Conservation (phyloP, 1,140 invertebrate genomes). For the Acromyrmex heyeri region DNA sequence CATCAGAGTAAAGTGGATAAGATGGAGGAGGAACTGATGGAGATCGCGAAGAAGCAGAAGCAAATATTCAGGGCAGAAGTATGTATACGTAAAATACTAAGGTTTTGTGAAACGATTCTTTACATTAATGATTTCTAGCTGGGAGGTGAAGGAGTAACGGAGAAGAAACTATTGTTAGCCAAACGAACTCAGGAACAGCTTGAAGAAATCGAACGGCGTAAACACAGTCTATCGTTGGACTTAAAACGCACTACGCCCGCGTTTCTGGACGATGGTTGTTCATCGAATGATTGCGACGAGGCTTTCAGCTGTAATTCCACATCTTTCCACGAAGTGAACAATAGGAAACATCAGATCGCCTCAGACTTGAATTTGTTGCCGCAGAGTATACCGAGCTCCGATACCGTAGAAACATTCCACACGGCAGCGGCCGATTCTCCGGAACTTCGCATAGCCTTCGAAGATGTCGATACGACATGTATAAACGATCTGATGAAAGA, state of each 20-base stretch:
- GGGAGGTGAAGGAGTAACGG: slow-evolving; percentile 80
- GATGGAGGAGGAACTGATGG: slow-evolving; percentile 89
- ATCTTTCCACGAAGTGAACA: slow-evolving; percentile 77
- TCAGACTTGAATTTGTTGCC: slow-evolving; percentile 81
- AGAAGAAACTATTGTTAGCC: slow-evolving; percentile 85
- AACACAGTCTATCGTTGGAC: slow-evolving; percentile 84
- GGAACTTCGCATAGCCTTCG: slow-evolving; percentile 76
- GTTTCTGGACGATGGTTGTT: slow-evolving; percentile 75
- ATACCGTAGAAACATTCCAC: slow-evolving; percentile 91
- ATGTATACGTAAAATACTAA: slow-evolving; percentile 55
- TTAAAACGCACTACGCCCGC: slow-evolving; percentile 82
- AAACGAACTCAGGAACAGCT: slow-evolving; percentile 86
- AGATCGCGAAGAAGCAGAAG: slow-evolving; percentile 86
- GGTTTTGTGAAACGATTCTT: neutral
- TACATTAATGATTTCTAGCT: slow-evolving; percentile 69
- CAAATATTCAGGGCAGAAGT: slow-evolving; percentile 82
- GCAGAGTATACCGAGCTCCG: slow-evolving; percentile 82
- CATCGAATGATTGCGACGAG: slow-evolving; percentile 77
- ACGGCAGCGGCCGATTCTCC: slow-evolving; percentile 88
- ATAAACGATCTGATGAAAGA: neutral
- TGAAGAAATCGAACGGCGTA: slow-evolving; percentile 83
- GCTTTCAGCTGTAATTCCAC: slow-evolving; percentile 77
- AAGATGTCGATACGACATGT: slow-evolving; percentile 11
- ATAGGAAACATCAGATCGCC: slow-evolving; percentile 82
- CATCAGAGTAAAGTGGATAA: slow-evolving; percentile 88